Evolutionary conservation across 1,140 invertebrate species (phyloP).

Genomic region (Cotesia typhae): DNA sequence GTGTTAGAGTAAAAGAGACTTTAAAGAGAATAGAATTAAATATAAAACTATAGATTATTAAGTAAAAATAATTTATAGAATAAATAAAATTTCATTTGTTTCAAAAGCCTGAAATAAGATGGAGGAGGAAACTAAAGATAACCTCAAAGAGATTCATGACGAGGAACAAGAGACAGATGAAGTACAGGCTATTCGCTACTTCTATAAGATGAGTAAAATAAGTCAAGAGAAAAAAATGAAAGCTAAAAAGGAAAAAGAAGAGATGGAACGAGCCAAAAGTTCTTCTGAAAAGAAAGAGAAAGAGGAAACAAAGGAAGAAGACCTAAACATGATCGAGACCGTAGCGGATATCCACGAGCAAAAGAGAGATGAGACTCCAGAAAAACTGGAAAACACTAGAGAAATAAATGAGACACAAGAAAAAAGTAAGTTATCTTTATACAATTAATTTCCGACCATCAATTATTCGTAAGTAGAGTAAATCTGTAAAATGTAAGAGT

Average conservation of each 20-base stretch:
- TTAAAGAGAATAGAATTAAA: background rate
- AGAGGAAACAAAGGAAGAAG: no score
- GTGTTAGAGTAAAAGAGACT: no score
- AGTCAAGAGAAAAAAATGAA: background rate
- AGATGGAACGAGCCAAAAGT: no score
- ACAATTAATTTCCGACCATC: background rate
- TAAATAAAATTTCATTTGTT: background rate
- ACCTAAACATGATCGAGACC: no score
- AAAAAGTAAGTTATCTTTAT: no score
- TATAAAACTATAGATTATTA: background rate
- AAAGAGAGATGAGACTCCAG: no score
- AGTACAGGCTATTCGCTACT: background rate
- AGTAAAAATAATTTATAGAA: conserved; percentile 12
- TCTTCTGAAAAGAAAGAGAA: no score
- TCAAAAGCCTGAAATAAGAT: background rate
- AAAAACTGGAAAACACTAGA: no score
- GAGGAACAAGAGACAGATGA: background rate
- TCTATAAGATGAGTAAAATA: background rate
- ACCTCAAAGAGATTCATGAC: background rate
- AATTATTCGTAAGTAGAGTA: background rate
- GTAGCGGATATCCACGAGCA: no score
- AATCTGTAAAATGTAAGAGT: background rate
- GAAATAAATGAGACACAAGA: no score
- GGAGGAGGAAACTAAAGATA: background rate
- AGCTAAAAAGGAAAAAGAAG: no score